Conservation (phyloP, 1,140 invertebrate genomes). For the Phthorimaea operculella region DNA sequence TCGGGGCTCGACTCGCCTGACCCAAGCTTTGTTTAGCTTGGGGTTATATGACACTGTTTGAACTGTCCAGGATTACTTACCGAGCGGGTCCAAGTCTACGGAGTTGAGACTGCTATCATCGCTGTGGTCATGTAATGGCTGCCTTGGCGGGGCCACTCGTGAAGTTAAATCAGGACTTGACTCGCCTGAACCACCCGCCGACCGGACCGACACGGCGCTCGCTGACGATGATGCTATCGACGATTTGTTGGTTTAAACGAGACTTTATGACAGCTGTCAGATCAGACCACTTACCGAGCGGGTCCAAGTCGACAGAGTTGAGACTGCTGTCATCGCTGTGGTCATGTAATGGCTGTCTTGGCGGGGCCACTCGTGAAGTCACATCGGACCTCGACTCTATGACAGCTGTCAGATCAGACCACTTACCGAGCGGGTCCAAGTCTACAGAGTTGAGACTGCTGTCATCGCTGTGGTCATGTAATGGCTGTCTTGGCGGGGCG, state of each 20-base stretch:
- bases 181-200: slow-evolving; percentile 65
- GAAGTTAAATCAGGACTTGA: slow-evolving; percentile 70
- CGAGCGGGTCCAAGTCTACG: slow-evolving; percentile 69
- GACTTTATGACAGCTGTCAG: no score
- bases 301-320: slow-evolving; percentile 71
- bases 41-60: no score
- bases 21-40: no score
- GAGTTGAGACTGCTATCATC: slow-evolving; percentile 72
- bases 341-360: no score
- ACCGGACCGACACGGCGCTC: slow-evolving; percentile 61
- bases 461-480: slow-evolving; percentile 70
- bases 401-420: not conserved
- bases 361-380: no score
- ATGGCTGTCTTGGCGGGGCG: slow-evolving; percentile 55
- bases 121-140: slow-evolving; percentile 68
- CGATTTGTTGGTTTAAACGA: no score
- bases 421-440: slow-evolving; percentile 67
- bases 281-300: slow-evolving; percentile 49
- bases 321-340: slow-evolving; percentile 71
- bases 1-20: no score
- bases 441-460: slow-evolving; percentile 72
- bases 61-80: no score
- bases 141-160: slow-evolving; percentile 60
- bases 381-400: no score
- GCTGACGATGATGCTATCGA: slow-evolving; percentile 68